phyloP scores from a whole-genome alignment of 2,888 invertebrate genomes.

The Coronaproctus castanopsis region DNA sequence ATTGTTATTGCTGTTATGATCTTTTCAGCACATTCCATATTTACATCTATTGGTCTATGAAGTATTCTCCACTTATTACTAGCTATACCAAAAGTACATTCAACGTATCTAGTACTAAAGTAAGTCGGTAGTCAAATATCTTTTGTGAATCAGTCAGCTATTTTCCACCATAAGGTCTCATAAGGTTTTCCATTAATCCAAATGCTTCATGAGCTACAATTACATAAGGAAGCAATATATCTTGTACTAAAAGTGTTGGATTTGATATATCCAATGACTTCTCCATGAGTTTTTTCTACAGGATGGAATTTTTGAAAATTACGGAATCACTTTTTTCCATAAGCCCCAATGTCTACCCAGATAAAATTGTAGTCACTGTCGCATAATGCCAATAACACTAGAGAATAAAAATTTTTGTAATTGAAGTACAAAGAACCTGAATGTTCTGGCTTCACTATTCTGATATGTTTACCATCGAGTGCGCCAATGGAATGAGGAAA shows the following conservation, averaged over 20 bases:
- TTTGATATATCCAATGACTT: constrained; percentile 6
- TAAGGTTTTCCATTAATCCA: constrained; percentile 2
- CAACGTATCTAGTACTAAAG: constrained; percentile 18
- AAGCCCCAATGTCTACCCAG: constrained; percentile 10
- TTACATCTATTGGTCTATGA: constrained; percentile 22
- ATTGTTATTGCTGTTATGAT: constrained; percentile 22
- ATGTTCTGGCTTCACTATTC: constrained; percentile 4
- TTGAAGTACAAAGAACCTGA: constrained; percentile 11
- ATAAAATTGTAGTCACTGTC: constrained; percentile 11
- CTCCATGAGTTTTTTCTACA: constrained; percentile 1
- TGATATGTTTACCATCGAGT: constrained; percentile 14
- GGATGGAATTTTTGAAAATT: constrained; percentile 8
- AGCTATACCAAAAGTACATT: constrained; percentile 21
- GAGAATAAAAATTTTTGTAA: constrained; percentile 10
- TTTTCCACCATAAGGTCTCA: constrained; percentile 5
- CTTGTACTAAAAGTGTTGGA: background rate
- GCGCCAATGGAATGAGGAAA: constrained; percentile 13
- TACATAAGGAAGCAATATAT: background rate
- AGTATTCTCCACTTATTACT: constrained; percentile 24
- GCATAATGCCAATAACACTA: constrained; percentile 11
- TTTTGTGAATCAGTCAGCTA: constrained; percentile 13
- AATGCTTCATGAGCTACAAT: constrained; percentile 13
- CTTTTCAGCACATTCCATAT: constrained; percentile 19
- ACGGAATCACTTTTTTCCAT: constrained; percentile 10
- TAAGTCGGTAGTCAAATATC: too few relatives aligned